phyloP scores from a whole-genome alignment of 2,888 invertebrate genomes.

The Argyra leucocephala region DNA sequence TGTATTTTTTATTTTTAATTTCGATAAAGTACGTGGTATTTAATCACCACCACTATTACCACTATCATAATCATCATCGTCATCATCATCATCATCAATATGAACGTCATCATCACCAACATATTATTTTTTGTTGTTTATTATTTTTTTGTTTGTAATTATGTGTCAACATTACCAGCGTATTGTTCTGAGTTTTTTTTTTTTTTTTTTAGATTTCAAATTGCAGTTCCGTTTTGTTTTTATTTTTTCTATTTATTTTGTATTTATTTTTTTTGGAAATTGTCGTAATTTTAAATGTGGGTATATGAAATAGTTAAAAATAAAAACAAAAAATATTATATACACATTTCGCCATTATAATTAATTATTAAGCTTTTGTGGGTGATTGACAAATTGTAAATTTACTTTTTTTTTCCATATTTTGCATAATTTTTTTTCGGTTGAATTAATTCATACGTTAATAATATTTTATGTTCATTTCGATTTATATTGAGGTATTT shows the following conservation, averaged over 20 bases:
- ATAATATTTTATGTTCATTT: background rate
- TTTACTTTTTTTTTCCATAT: background rate
- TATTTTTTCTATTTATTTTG: too few species aligned
- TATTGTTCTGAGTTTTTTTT: background rate
- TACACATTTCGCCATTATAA: background rate
- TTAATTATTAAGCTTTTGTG: background rate
- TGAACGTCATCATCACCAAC: too few species aligned
- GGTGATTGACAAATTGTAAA: constrained; percentile 2
- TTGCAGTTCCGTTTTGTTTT: background rate
- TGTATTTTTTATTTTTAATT: too few species aligned
- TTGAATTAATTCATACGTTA: background rate
- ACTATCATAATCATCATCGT: too few species aligned
- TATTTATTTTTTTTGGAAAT: background rate
- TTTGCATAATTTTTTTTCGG: background rate
- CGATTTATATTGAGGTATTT: background rate
- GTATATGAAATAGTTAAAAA: too few species aligned
- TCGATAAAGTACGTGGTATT: too few species aligned
- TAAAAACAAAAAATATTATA: too few species aligned
- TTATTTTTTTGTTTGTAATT: too few species aligned
- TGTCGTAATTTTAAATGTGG: background rate
- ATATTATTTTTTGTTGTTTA: background rate
- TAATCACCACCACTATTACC: too few species aligned
- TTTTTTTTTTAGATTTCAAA: background rate
- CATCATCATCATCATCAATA: too few species aligned
- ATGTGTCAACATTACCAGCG: background rate